Evolutionary conservation across 2,888 invertebrate species (phyloP).

Genomic region (Schrankia costaestrigalis): DNA sequence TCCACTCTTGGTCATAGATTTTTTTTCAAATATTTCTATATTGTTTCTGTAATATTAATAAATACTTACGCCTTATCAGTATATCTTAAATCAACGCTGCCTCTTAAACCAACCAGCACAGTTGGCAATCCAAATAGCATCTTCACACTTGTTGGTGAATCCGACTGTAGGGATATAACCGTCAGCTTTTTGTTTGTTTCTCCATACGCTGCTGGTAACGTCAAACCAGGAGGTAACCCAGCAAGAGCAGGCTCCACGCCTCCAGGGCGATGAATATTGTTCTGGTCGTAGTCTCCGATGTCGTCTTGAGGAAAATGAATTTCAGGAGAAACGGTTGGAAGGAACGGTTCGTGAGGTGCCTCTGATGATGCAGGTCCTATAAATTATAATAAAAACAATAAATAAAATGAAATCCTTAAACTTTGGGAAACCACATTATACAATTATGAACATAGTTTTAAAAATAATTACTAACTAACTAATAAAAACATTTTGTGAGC

Average conservation of each 20-base stretch:
- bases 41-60: too few species aligned
- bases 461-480: too few species aligned
- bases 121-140: slow-evolving; percentile 91
- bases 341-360: slow-evolving; percentile 46
- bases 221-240: slow-evolving; percentile 51
- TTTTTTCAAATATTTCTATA: too few species aligned
- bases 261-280: slow-evolving; percentile 57
- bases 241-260: slow-evolving; percentile 41
- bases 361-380: slow-evolving; percentile 45
- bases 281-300: slow-evolving; percentile 54
- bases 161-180: slow-evolving; percentile 84
- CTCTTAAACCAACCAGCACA: slow-evolving; percentile 91
- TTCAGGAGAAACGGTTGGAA: slow-evolving; percentile 73
- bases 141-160: slow-evolving; percentile 89
- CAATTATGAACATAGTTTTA: too few species aligned
- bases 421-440: too few species aligned
- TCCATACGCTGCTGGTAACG: slow-evolving; percentile 47
- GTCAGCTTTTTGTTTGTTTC: slow-evolving; percentile 72
- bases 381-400: slow-evolving; percentile 19
- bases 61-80: slow-evolving; percentile 86
- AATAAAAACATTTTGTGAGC: too few species aligned
- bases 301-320: slow-evolving; percentile 64
- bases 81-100: slow-evolving; percentile 92
- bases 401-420: too few species aligned
- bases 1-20: too few species aligned